Percentiles rank a stretch among this genome's conserved stretches.
Conservation (phyloP, 2,113 vertebrate species). For the Heterocephalus glaber region DNA sequence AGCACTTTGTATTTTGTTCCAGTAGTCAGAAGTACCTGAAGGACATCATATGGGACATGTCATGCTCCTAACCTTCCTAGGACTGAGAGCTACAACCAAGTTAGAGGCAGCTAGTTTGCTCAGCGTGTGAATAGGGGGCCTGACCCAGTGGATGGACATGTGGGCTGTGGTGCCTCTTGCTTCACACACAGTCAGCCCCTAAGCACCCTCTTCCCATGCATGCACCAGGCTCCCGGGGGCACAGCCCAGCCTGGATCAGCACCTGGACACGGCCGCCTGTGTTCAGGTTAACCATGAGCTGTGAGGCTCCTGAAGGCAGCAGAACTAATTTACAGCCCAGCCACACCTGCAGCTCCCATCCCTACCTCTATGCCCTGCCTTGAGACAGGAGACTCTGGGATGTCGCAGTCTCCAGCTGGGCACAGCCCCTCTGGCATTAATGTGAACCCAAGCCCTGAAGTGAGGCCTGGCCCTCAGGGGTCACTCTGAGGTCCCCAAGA, state of each 20-base stretch:
- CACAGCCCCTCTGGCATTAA: neutral
- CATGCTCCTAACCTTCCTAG: neutral
- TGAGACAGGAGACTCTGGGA: fast-evolving
- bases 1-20: neutral
- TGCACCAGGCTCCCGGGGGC: neutral
- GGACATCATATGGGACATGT: fast-evolving
- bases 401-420: fast-evolving
- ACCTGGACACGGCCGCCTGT: fast-evolving
- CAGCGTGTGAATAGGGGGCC: fast-evolving
- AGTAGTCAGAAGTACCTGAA: neutral
- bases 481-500: neutral
- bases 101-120: neutral
- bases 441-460: neutral
- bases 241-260: neutral
- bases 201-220: fast-evolving
- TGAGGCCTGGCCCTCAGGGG: fast-evolving
- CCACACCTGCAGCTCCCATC: neutral
- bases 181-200: neutral
- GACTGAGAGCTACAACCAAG: too few species aligned
- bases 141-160: fast-evolving
- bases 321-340: neutral
- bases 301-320: neutral
- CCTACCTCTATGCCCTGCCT: fast-evolving
- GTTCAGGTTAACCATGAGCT: neutral
- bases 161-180: too few species aligned